Evolutionary conservation across 64 coral and sea anemone species (phyloP).

Genomic region (Stylophora pistillata): DNA sequence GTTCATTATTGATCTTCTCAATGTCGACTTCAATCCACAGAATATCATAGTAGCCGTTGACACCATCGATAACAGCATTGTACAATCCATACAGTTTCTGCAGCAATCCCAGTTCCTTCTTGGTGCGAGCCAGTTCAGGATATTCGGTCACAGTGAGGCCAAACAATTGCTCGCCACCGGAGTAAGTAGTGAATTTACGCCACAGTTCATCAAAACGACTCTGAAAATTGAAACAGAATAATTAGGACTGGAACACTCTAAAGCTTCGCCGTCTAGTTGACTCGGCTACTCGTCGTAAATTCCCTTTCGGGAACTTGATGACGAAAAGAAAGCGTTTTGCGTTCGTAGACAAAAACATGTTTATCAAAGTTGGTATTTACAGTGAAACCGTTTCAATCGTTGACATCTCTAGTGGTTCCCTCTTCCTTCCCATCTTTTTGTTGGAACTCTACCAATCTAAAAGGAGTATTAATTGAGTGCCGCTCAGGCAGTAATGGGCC

Average conservation of each 20-base stretch:
- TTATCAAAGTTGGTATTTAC: no score
- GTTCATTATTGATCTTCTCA: conserved; percentile 87
- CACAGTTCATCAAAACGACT: conserved; percentile 88
- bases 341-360: no score
- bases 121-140: conserved; percentile 77
- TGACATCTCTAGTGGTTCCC: no score
- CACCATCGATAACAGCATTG: conserved; percentile 89
- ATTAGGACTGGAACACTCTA: background rate
- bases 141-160: conserved; percentile 84
- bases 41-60: conserved; percentile 92
- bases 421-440: no score
- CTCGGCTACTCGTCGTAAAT: no score
- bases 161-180: conserved; percentile 88
- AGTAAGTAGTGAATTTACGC: conserved; percentile 87
- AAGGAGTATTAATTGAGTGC: no score
- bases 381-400: no score
- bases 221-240: conserved; percentile 10
- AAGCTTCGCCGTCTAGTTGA: background rate
- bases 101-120: conserved; percentile 82
- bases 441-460: no score
- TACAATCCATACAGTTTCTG: conserved; percentile 94
- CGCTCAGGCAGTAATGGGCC: no score
- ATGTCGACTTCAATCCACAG: conserved; percentile 96
- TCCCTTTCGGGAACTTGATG: no score
- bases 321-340: no score